These are phyloP conservation scores for Erannis defoliaria DNA, from an alignment of 2,888 invertebrate species.

Conservation along the genomic window DNA sequence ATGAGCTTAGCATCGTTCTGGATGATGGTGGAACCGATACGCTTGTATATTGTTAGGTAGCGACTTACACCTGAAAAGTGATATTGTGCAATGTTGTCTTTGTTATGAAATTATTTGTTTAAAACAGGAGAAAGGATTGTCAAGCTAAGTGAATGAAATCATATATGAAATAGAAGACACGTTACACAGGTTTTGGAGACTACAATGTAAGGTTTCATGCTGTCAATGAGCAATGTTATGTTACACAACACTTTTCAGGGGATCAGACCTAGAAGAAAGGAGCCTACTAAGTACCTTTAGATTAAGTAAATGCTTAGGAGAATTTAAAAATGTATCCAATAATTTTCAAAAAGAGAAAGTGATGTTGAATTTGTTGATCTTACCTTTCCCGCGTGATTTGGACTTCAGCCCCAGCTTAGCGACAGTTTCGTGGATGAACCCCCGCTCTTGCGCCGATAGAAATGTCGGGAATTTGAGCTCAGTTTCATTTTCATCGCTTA, in stretches of 20 bases:
- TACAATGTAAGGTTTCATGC: background rate
- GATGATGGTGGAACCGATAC: slow-evolving; percentile 89
- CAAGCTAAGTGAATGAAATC: background rate
- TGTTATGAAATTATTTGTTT: slow-evolving; percentile 12
- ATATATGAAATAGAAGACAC: background rate
- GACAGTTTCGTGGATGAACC: slow-evolving; percentile 92
- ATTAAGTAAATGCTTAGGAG: background rate
- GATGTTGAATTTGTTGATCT: slow-evolving; percentile 21
- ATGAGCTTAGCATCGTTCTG: slow-evolving; percentile 89
- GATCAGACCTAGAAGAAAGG: background rate
- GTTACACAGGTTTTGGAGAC: background rate
- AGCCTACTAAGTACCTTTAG: background rate
- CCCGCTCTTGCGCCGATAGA: slow-evolving; percentile 91
- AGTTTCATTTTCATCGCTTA: slow-evolving; percentile 79
- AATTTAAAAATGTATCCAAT: background rate
- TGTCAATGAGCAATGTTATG: background rate
- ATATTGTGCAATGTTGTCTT: slow-evolving; percentile 1
- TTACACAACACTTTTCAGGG: background rate
- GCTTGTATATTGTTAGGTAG: slow-evolving; percentile 90
- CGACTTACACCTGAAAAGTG: slow-evolving; percentile 86
- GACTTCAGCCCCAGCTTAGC: slow-evolving; percentile 90
- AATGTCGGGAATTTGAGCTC: slow-evolving; percentile 90
- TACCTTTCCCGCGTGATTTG: slow-evolving; percentile 93
- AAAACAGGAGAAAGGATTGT: background rate
- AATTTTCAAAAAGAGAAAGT: background rate